These are phyloP conservation scores for Dicentrarchus labrax DNA, from an alignment of 2,113 vertebrate species.

Conservation along the genomic window DNA sequence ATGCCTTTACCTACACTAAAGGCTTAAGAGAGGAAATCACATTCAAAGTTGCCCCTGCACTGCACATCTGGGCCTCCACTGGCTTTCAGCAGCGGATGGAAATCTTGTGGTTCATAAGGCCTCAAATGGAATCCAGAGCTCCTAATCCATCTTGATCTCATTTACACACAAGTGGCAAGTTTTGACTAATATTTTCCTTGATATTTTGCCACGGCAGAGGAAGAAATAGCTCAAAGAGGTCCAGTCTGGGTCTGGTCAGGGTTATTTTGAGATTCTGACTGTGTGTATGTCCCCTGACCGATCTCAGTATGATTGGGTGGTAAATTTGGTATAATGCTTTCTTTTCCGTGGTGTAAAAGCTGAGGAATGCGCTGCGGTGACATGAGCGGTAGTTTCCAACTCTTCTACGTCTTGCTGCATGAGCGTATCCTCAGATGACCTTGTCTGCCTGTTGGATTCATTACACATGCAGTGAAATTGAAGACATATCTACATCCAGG, in stretches of 20 bases:
- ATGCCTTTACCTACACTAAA: conserved; percentile 82
- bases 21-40: conserved; percentile 82
- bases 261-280: conserved; percentile 72
- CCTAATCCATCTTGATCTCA: conserved; percentile 84
- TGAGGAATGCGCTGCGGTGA: conserved; percentile 67
- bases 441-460: conserved; percentile 21
- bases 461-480: conserved; percentile 45
- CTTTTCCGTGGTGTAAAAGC: conserved; percentile 75
- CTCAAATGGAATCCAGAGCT: conserved; percentile 79
- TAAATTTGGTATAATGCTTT: conserved; percentile 66
- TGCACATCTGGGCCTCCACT: conserved; percentile 73
- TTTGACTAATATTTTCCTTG: conserved; percentile 85
- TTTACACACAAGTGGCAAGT: conserved; percentile 80
- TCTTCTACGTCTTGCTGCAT: conserved; percentile 43
- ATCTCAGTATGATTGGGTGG: conserved; percentile 59
- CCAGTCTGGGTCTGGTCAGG: conserved; percentile 52
- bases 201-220: conserved; percentile 72
- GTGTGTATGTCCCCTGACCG: conserved; percentile 33
- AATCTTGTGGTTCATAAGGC: conserved; percentile 71
- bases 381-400: conserved; percentile 76
- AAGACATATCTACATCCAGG: conserved; percentile 33
- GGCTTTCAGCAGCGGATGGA: conserved; percentile 70
- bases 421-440: conserved; percentile 79
- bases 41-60: conserved; percentile 73
- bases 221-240: conserved; percentile 54